phyloP scores from a whole-genome alignment of 2,797 vertebrate genomes.

The Anisognathus igniventris region DNA sequence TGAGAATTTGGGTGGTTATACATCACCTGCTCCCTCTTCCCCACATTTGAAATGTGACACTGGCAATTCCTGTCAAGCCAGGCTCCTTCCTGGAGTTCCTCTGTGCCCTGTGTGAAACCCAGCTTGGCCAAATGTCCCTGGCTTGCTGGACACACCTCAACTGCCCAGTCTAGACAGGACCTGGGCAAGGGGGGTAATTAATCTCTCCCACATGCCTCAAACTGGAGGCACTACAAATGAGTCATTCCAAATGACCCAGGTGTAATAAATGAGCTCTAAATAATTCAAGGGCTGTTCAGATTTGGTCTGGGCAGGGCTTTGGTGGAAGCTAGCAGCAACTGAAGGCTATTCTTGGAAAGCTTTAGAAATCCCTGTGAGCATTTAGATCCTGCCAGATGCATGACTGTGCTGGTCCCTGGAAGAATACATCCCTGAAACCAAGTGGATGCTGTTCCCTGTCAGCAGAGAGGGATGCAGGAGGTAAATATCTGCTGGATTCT shows the following conservation, averaged over 20 bases:
- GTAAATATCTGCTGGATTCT: background rate
- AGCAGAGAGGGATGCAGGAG: background rate
- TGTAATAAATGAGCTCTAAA: constrained; percentile 35
- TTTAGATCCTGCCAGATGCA: background rate
- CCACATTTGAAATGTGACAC: background rate
- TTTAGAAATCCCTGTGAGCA: background rate
- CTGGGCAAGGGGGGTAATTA: background rate
- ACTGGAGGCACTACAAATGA: background rate
- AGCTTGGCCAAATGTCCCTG: background rate
- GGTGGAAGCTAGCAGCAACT: background rate
- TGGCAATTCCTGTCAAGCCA: background rate
- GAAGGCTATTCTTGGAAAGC: background rate
- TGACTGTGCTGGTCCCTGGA: background rate
- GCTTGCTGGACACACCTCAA: background rate
- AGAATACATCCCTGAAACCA: background rate
- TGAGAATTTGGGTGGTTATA: background rate
- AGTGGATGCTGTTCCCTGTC: background rate
- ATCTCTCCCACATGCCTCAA: background rate
- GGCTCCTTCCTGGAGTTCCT: background rate
- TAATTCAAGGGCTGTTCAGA: constrained; percentile 6
- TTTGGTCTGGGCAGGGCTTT: background rate
- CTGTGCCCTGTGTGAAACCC: background rate
- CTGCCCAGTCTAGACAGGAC: background rate
- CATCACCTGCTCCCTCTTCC: background rate
- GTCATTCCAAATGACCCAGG: constrained; percentile 28